Evolutionary conservation across 2,797 vertebrate species (phyloP), one percentile per base, ranked within the genome.

Genomic region (Erethizon dorsatum): DNA sequence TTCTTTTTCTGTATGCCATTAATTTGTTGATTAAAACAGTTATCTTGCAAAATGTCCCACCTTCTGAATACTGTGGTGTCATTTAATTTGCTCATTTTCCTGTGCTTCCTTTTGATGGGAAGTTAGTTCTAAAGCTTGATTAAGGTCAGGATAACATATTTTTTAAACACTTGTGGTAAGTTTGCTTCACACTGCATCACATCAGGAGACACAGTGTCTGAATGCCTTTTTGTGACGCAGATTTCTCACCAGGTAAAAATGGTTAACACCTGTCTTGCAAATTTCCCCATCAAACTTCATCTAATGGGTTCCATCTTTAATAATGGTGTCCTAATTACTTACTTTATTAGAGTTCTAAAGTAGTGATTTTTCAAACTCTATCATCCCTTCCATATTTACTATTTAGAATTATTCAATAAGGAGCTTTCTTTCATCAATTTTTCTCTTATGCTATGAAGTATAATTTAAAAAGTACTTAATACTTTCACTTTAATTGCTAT

Each of bases 281-380:
- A 82, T 85, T 28, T 85, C 41, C 47, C 57, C 86, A 33, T 31
- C 26, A 67, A 73, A 3, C 10, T 84, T 52, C 71, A 75, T 37
- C 12, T 50, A 89, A 15, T 37, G 17, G 24, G 57, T 54, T 80
- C 50, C 80, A 47, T 11, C 20, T 57, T 50, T 65, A 50, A 86
- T 41, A 61, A 63, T 14, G 47, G n/a, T 28, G 13, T 59, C 41
- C 92, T 45, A 90, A 86, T 61, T 17, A 69, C 47, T 91, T 73
- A 73, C n/a, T 79, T 90, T 59, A 91, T 77, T n/a, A 91, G 33
- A 37, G 69, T 67, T 91, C 75, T 47, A 52, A 88, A 85, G 69
- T 10, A 31, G 31, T 37, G 57, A 86, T 18, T 88, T 93, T 71
- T 83, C 37, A 93, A 95, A 90, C 67, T 90, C 6, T 47, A 65